A percentile compares a stretch with the other conserved stretches of the same genome.
phyloP scores from a whole-genome alignment of 1,140 invertebrate species.

The Chrysopa pallens region DNA sequence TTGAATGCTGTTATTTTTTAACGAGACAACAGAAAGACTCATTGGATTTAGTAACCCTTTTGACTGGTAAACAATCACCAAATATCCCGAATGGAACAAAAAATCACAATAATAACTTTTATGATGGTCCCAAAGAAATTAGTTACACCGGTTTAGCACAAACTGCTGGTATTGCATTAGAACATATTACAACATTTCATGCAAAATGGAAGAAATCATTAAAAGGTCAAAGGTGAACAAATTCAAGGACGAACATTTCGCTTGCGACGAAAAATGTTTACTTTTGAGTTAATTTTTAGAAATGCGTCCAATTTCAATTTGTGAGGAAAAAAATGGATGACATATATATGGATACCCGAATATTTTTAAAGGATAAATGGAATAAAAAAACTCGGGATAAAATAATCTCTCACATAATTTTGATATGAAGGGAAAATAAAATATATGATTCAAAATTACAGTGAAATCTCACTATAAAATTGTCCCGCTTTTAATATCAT shows the following conservation, averaged over 20 bases:
- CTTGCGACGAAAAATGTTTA: too few species aligned
- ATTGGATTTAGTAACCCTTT: slow-evolving; percentile 34
- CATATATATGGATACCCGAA: too few species aligned
- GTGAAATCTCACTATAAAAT: too few species aligned
- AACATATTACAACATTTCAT: slow-evolving; percentile 43
- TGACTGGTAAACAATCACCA: slow-evolving; percentile 29
- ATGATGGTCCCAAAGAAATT: slow-evolving; percentile 16
- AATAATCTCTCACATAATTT: too few species aligned
- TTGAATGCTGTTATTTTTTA: slow-evolving; percentile 51
- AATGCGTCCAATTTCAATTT: too few species aligned
- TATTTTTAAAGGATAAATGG: too few species aligned
- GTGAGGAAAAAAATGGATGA: too few species aligned
- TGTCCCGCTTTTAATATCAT: too few species aligned
- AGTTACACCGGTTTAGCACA: slow-evolving; percentile 29
- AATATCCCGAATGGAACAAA: slow-evolving; percentile 9
- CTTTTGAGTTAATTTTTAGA: too few species aligned
- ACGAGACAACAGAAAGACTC: slow-evolving; percentile 36
- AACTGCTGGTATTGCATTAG: slow-evolving; percentile 40
- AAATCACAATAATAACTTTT: slow-evolving; percentile 7
- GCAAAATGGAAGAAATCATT: slow-evolving; percentile 45
- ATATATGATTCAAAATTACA: too few species aligned
- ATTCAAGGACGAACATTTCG: background rate
- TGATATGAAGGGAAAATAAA: too few species aligned
- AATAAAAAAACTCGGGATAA: too few species aligned
- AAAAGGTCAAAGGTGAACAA: slow-evolving; percentile 42